phyloP scores from a whole-genome alignment of 2,113 vertebrate species.

The Tauraco erythrolophus region DNA sequence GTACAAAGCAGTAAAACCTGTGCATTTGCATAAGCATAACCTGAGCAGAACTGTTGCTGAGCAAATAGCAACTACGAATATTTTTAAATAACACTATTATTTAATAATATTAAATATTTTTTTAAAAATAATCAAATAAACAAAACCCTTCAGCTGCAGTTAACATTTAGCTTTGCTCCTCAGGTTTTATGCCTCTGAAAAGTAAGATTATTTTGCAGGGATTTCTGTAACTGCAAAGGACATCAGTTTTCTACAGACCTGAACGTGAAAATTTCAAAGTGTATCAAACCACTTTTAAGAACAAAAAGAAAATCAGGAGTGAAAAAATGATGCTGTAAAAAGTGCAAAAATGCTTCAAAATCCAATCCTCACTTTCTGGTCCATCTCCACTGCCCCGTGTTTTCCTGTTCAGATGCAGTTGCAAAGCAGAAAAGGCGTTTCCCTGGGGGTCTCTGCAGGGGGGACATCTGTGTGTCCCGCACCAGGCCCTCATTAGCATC shows the following conservation, averaged over 20 bases:
- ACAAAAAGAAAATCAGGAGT: background rate
- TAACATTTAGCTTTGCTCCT: background rate
- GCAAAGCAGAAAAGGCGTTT: background rate
- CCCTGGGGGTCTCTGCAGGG: background rate
- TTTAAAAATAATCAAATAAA: background rate
- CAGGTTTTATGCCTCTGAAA: background rate
- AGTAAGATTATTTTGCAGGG: background rate
- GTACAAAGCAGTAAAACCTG: background rate
- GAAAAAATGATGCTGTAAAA: background rate
- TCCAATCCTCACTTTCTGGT: rapidly evolving
- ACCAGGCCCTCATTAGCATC: background rate
- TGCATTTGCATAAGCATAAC: background rate
- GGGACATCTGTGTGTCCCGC: background rate
- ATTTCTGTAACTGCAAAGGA: background rate
- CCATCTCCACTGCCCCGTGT: rapidly evolving
- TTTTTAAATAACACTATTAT: background rate
- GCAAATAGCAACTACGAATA: background rate
- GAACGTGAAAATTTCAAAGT: background rate
- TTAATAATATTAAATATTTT: background rate
- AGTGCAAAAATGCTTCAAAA: background rate
- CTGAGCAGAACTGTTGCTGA: background rate
- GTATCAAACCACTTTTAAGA: background rate
- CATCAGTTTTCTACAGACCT: background rate
- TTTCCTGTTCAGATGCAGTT: background rate
- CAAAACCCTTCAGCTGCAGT: background rate